Conservation (phyloP, 2,888 invertebrate genomes). For the Cheilosia grossa region DNA sequence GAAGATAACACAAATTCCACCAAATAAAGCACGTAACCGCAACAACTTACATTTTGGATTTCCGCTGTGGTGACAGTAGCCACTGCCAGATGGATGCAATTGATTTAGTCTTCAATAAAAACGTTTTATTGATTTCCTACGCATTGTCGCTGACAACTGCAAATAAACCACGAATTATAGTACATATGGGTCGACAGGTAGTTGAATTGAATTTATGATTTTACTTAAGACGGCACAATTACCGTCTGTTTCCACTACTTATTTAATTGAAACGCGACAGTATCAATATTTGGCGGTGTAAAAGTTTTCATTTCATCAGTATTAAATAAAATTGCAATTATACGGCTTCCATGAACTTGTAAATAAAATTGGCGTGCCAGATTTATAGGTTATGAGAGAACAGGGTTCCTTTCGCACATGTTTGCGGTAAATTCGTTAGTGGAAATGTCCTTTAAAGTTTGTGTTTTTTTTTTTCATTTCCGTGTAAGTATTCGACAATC, state of each 20-base stretch:
- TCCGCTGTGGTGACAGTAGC: not conserved
- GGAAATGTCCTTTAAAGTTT: too few relatives aligned
- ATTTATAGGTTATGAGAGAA: too few relatives aligned
- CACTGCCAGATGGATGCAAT: not conserved
- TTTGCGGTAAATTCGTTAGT: too few relatives aligned
- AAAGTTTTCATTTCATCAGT: too few relatives aligned
- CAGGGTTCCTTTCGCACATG: too few relatives aligned
- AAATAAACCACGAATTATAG: not conserved
- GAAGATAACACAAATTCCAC: conserved; percentile 1
- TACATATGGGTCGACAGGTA: not conserved
- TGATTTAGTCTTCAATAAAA: not conserved
- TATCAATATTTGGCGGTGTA: too few relatives aligned
- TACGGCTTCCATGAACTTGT: too few relatives aligned
- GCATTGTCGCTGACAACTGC: not conserved
- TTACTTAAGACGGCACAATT: not conserved
- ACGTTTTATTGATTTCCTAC: conserved; percentile 1
- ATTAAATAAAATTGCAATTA: too few relatives aligned
- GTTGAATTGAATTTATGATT: not conserved
- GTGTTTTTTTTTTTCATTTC: too few relatives aligned
- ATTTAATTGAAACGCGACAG: not conserved
- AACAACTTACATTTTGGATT: not conserved
- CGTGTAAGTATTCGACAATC: too few relatives aligned
- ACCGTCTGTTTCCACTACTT: not conserved
- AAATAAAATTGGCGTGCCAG: too few relatives aligned
- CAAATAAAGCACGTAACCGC: not conserved